phyloP scores from a whole-genome alignment of 2,797 vertebrate genomes.

The Falco peregrinus region DNA sequence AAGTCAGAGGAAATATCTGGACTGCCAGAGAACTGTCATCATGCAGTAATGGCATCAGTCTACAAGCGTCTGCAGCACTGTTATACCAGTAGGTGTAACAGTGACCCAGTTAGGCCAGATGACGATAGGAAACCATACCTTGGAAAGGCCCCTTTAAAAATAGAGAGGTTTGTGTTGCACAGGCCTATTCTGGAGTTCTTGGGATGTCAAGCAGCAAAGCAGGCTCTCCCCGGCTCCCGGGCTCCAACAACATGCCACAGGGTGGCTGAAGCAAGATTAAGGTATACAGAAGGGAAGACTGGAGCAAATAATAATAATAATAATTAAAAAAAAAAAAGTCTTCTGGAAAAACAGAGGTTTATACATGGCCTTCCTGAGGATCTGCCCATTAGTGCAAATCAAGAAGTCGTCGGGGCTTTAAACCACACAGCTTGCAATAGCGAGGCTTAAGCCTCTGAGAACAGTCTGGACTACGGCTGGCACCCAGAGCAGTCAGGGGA shows the following conservation, averaged over 20 bases:
- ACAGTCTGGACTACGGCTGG: not conserved
- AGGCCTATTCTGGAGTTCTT: not conserved
- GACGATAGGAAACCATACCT: not conserved
- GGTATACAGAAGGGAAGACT: not conserved
- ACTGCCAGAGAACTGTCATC: conserved; percentile 31
- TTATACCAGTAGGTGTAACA: not conserved
- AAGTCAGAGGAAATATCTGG: conserved; percentile 19
- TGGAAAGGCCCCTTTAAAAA: conserved; percentile 13
- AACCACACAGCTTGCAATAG: not conserved
- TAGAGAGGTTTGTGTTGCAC: not conserved
- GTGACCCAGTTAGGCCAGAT: conserved; percentile 7
- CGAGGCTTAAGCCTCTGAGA: not conserved
- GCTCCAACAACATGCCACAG: not conserved
- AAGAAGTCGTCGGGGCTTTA: not conserved
- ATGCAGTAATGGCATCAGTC: not conserved
- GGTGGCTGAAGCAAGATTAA: not conserved
- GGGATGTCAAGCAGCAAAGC: not conserved
- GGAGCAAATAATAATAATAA: not conserved
- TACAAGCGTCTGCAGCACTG: not conserved
- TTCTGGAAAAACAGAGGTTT: not conserved
- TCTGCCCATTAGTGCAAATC: not conserved
- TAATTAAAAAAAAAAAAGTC: not conserved
- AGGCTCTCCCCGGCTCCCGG: not conserved
- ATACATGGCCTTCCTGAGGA: not conserved
- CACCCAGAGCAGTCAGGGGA: not conserved